Conservation (phyloP, 2,113 vertebrate species). For the Festucalex cinctus region DNA sequence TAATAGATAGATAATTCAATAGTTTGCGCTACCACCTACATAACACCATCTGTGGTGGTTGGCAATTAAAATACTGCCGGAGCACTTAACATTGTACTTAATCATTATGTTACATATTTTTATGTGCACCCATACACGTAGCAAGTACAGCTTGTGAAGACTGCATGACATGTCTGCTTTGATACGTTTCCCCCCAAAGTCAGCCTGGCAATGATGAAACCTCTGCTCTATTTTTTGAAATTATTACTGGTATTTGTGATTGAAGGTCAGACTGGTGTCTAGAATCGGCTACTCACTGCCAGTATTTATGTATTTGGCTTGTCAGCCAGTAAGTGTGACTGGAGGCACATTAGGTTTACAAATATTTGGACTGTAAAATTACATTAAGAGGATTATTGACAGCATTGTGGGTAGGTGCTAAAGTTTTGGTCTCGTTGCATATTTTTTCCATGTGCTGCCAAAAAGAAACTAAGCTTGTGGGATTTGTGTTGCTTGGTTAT, state of each 20-base stretch:
- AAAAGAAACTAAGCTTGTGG: constrained; percentile 19
- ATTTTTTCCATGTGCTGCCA: constrained; percentile 11
- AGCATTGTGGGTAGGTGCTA: neutral
- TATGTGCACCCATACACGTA: neutral
- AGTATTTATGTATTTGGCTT: neutral
- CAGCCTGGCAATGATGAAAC: constrained; percentile 7
- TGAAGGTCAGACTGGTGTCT: constrained; percentile 41
- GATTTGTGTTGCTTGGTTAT: constrained; percentile 56
- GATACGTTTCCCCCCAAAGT: neutral
- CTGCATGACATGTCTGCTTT: neutral
- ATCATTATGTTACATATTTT: neutral
- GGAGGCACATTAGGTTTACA: neutral
- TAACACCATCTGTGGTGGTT: neutral
- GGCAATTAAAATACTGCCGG: neutral
- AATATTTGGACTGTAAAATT: neutral
- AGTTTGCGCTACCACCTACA: neutral
- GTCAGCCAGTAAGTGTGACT: neutral
- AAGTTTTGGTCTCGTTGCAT: neutral
- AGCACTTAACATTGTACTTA: neutral
- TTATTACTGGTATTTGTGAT: constrained; percentile 46
- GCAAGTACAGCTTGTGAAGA: neutral
- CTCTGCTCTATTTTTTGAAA: constrained; percentile 44
- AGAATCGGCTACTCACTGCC: constrained; percentile 27
- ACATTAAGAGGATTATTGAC: neutral
- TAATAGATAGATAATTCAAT: neutral